Evolutionary conservation across 2,888 invertebrate species (phyloP).

Genomic region (Tiliacea aurago): DNA sequence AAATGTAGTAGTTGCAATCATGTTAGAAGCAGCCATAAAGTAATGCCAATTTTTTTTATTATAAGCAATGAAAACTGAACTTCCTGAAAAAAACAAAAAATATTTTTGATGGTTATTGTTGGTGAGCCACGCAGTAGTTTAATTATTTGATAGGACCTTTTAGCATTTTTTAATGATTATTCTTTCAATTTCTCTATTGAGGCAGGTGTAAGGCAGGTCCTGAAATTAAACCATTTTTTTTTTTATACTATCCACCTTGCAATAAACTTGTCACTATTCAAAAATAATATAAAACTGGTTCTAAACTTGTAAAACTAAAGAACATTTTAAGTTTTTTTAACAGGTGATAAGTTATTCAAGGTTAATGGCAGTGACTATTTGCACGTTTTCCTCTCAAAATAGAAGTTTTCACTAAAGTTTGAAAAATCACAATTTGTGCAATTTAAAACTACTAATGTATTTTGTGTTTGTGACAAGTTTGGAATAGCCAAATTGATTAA

Average conservation of each 20-base stretch:
- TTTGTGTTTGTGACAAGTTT: constrained; percentile 24
- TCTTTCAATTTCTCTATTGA: constrained; percentile 54
- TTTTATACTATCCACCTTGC: background rate
- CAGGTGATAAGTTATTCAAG: constrained; percentile 40
- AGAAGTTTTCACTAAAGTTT: background rate
- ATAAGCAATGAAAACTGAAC: constrained; percentile 41
- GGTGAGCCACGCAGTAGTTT: constrained; percentile 43
- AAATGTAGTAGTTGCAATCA: constrained; percentile 40
- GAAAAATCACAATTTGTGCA: constrained; percentile 8
- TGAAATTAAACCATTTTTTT: constrained; percentile 20
- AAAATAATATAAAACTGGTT: constrained; percentile 4
- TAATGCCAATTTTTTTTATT: constrained; percentile 56
- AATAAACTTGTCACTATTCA: constrained; percentile 17
- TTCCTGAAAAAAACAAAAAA: constrained; percentile 35
- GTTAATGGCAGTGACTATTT: constrained; percentile 13
- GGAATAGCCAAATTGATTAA: constrained; percentile 32
- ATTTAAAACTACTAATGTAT: constrained; percentile 11
- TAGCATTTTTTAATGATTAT: constrained; percentile 51
- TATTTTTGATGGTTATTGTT: constrained; percentile 61
- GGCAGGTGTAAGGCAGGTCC: constrained; percentile 42
- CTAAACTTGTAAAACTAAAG: constrained; percentile 3
- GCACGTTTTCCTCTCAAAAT: constrained; percentile 29
- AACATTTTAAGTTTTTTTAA: constrained; percentile 7
- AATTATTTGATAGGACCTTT: constrained; percentile 56
- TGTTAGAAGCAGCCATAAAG: constrained; percentile 50